A percentile compares a stretch with the other conserved stretches of the same genome.
phyloP scores from a whole-genome alignment of 2,113 vertebrate species.

The Elaphurus davidianus region DNA sequence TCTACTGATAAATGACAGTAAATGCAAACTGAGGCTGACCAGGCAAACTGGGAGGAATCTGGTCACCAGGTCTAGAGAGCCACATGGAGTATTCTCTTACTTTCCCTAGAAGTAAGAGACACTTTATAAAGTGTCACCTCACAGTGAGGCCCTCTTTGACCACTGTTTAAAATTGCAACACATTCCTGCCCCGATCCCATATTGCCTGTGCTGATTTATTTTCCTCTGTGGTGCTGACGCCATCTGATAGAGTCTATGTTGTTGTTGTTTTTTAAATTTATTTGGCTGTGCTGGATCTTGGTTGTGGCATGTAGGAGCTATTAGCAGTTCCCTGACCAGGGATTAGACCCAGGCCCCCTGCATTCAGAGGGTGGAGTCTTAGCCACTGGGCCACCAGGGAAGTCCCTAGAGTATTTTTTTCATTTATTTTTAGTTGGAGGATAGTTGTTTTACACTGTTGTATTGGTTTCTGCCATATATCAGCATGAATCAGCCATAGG shows the following conservation, averaged over 20 bases:
- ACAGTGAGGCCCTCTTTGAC: not conserved
- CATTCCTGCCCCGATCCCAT: not conserved
- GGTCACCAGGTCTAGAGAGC: not conserved
- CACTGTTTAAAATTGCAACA: not conserved
- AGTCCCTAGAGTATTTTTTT: not conserved
- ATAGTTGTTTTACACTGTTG: not conserved
- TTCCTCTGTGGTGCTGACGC: not conserved
- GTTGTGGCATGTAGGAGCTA: not conserved
- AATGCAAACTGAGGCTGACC: not conserved
- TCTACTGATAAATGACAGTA: not conserved
- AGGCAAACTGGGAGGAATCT: not conserved
- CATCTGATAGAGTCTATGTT: not conserved
- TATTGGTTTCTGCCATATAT: not conserved
- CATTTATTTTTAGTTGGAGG: not conserved
- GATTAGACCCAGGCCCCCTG: not conserved
- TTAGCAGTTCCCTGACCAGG: not conserved
- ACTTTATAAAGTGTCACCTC: not conserved
- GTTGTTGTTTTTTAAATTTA: not conserved
- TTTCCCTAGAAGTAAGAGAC: not conserved
- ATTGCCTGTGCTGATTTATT: not conserved
- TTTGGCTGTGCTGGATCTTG: not conserved
- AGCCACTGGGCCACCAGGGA: not conserved
- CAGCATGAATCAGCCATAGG: not conserved
- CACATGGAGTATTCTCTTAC: not conserved
- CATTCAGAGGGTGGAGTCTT: not conserved